Base-by-base conservation (phyloP, 2,113 vertebrate genomes). In the Ceyx margarethae region DNA sequence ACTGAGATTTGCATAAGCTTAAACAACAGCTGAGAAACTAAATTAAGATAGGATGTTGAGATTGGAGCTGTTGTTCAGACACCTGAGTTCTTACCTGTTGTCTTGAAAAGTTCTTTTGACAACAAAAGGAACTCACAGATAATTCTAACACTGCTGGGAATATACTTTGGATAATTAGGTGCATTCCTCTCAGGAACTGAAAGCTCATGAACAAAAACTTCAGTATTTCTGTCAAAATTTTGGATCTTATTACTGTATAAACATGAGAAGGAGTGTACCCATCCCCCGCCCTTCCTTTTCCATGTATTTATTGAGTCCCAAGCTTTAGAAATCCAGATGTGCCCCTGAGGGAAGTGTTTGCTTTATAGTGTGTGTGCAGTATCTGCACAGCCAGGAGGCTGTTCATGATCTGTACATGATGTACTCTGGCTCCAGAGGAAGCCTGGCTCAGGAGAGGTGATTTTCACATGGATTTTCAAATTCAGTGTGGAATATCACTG, bases 381-480 rank as follows among this genome's bases (percentile, higher is more conserved):
- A 62, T 31, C 5, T 80, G 68, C 50, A 7, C 15, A 71, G 81
- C 51, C 78, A 26, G 37, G 29, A 53, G 60, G 20, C n/a, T 64
- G 1, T 50, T 23, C 3, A 7, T 50, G 43, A 18, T 71, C 71
- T 0, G 0, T 35, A 12, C 1, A 0, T 0, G 0, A 56, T 33
- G 15, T 19, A 1, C 37, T 80, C 6, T 4, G 1, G 64, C 56
- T 51, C 48, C 40, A 84, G 90, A 40, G 45, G 42, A n/a, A 83
- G 56, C 26, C 46, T 10, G 0, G 0, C 43, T 23, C 31, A 13
- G 22, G 20, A 87, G 42, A n/a, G 43, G 57, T 43, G 53, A 54
- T 37, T 37, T 37, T 37, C 37, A 37, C 10, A 3, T 76, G 11
- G 48, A 50, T 85, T 94, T 91, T 88, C 35, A 81, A 56, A 68